These are phyloP conservation scores for Acestrorhynchus altus DNA, from an alignment of 2,797 vertebrate genomes.

Conservation along the genomic window DNA sequence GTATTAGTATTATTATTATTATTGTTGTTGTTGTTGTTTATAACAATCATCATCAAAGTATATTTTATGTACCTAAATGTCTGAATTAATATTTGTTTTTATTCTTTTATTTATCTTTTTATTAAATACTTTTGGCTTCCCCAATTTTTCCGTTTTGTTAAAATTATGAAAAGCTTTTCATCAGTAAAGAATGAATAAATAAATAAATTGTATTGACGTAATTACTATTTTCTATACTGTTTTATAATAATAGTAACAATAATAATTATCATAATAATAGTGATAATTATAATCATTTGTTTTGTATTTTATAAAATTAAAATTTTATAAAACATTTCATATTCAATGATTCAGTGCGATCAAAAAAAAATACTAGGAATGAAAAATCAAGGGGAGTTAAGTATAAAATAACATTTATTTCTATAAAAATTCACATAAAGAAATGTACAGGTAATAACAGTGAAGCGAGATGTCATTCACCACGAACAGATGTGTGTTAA, in stretches of 20 bases:
- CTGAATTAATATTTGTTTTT: no score
- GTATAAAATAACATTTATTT: slow-evolving; percentile 99
- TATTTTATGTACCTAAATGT: no score
- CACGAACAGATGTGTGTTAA: slow-evolving; percentile 71
- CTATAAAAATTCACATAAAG: slow-evolving; percentile 89
- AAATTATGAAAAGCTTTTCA: neutral
- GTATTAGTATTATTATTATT: no score
- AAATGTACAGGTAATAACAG: slow-evolving; percentile 84
- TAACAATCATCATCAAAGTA: no score
- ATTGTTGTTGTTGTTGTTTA: no score
- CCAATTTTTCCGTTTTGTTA: no score
- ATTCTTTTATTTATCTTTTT: no score
- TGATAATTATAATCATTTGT: neutral
- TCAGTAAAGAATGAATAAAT: no score
- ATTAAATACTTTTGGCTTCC: no score
- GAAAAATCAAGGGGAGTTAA: slow-evolving; percentile 40
- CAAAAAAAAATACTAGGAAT: neutral
- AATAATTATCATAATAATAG: slow-evolving; percentile 21
- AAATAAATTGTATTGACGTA: no score
- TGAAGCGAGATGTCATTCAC: slow-evolving; percentile 78
- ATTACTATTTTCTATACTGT: no score
- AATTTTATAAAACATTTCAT: neutral
- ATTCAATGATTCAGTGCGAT: neutral
- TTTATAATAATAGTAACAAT: neutral
- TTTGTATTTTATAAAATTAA: neutral